Base-by-base conservation (phyloP, 2,797 vertebrate species). In the Alauda arvensis region DNA sequence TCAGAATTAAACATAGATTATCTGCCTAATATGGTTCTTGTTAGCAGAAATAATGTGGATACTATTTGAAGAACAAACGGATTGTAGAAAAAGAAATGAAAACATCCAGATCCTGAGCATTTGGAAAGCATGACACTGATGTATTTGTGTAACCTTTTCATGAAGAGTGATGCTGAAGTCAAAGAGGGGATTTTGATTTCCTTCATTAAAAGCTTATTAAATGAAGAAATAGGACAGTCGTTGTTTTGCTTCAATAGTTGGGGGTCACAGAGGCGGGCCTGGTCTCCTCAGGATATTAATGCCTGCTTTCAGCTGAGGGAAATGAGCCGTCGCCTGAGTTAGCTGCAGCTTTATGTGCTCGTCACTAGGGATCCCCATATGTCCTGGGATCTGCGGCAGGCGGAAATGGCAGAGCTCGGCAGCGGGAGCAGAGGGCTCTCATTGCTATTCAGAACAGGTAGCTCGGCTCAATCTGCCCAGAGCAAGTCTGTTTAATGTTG, bases 161-260 rank as follows among this genome's bases (percentile, higher is more conserved):
- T 29, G 76, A 94, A 92, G 85, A 96, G 83, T 31, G 16, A 29
- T 89, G 86, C 85, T 71, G 65, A 93, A 94, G 91, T 94, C 95
- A 90, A 91, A 95, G 81, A 85, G 63, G 57, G 66, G 86, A 93
- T 93, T 96, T 96, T 94, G 84, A 90, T 91, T 96, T 96, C 93
- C 95, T 97, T 97, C 96, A 96, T 97, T 97, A 97, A 96, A 96
- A 96, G 94, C 97, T 96, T 97, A 97, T 97, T 97, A 97, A 96
- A 95, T 67, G 85, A 95, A 96, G 95, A 96, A 97, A 96, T 94
- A 95, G 96, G 94, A 96, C 95, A 96, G 95, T 96, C 74, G 37
- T 91, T 24, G 87, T 95, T 96, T 94, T 95, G 95, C 96, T 95
- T 97, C 95, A 68, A 12, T 97, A 91, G 95, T 86, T 88, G 95